Evolutionary conservation across 2,797 vertebrate species (phyloP).

Genomic region (Mormyrus proboscirostris): DNA sequence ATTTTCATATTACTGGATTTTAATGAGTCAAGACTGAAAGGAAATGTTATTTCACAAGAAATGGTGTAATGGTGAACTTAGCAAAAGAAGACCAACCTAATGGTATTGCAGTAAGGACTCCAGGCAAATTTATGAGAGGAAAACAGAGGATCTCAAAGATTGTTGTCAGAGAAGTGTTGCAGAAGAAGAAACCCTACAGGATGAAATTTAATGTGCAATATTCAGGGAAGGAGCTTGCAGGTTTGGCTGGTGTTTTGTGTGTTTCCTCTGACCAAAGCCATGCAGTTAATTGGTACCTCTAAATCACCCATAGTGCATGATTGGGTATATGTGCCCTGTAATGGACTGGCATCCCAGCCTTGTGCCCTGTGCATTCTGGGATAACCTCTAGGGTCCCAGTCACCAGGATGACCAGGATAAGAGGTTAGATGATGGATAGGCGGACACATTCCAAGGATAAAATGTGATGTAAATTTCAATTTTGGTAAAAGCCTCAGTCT

Average conservation of each 20-base stretch:
- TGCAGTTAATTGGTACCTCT: not conserved
- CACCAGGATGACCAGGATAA: not conserved
- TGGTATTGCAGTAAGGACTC: constrained; percentile 36
- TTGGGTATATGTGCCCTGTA: not conserved
- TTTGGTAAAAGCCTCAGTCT: not conserved
- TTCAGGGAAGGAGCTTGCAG: not conserved
- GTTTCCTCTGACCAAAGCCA: not conserved
- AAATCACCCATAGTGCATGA: not conserved
- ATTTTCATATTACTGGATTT: constrained; percentile 39
- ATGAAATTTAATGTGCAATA: not conserved
- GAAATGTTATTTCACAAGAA: constrained; percentile 58
- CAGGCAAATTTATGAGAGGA: constrained; percentile 42
- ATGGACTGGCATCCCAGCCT: not conserved
- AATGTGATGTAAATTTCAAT: not conserved
- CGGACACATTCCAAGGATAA: not conserved
- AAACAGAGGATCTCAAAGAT: constrained; percentile 8
- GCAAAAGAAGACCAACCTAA: constrained; percentile 49
- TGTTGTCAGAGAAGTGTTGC: constrained; percentile 10
- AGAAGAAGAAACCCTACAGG: not conserved
- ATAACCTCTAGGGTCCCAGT: not conserved
- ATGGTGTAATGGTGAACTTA: constrained; percentile 50
- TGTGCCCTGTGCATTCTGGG: not conserved
- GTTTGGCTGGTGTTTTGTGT: not conserved
- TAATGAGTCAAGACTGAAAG: constrained; percentile 46
- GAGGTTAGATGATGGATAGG: not conserved